These are phyloP conservation scores for Trachurus trachurus DNA, from an alignment of 2,797 vertebrate species.

Conservation along the genomic window DNA sequence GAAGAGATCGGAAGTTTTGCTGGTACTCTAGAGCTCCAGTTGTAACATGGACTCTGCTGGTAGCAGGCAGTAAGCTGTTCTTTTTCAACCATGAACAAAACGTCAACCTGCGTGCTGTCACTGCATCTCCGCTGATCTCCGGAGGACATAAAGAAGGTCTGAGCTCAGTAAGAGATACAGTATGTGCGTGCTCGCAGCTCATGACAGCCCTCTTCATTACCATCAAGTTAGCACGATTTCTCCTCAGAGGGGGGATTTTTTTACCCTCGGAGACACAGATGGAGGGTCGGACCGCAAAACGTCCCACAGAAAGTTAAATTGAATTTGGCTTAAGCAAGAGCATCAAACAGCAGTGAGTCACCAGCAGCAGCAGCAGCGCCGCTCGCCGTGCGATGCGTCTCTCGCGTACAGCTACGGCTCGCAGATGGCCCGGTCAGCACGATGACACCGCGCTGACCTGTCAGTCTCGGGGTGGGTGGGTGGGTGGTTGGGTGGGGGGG, in stretches of 20 bases:
- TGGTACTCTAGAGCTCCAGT: not conserved
- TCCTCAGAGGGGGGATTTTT: slow-evolving; percentile 46
- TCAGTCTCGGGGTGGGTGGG: not conserved
- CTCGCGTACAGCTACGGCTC: not conserved
- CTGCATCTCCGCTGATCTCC: slow-evolving; percentile 17
- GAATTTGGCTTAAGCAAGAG: slow-evolving; percentile 35
- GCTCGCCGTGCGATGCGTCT: not conserved
- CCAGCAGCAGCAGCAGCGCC: slow-evolving; percentile 11
- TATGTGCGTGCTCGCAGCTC: slow-evolving; percentile 7
- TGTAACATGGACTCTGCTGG: not conserved
- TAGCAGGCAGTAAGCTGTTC: not conserved
- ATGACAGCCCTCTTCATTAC: slow-evolving; percentile 7
- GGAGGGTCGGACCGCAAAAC: slow-evolving; percentile 44
- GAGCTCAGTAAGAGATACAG: not conserved
- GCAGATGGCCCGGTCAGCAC: not conserved
- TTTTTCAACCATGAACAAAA: not conserved
- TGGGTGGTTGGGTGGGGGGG: too few relatives aligned
- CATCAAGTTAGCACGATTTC: slow-evolving; percentile 35
- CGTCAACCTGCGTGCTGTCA: not conserved
- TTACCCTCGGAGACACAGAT: slow-evolving; percentile 34
- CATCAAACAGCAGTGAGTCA: slow-evolving; percentile 48
- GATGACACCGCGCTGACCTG: not conserved
- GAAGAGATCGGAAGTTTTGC: not conserved
- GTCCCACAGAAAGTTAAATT: slow-evolving; percentile 49
- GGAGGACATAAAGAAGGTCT: not conserved